Base-by-base conservation (phyloP, 2,113 vertebrate genomes). In the Cricetomys ansorgei region DNA sequence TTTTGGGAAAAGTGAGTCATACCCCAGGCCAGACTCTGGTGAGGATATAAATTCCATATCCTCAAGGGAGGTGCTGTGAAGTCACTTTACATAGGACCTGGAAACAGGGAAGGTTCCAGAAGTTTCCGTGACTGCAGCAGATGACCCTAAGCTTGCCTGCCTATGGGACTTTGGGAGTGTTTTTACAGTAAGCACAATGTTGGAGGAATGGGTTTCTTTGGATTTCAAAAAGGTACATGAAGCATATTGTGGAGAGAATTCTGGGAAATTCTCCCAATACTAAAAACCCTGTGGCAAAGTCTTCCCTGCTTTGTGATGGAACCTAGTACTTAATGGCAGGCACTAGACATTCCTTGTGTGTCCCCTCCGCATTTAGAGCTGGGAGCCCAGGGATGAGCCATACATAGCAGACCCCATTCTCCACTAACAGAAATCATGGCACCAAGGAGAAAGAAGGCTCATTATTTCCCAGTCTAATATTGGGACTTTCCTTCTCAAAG, bases 331-430 rank as follows among this genome's bases (percentile, higher is more conserved):
- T 43, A 48, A 37, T 9, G 11, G 69, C 45, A 83, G 67, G 25
- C 1, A 19, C n/a, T 17, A 37, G 43, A 19, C 4, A 86, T 48
- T 77, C n/a, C 31, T 3, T 40, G 21, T 65, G 19, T 23, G 16
- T 55, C 40, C 1, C 27, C 21, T 15, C 17, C 7, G 13, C 31
- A 16, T 37, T 23, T 73, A 45, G 48, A 4, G 15, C 29, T 17
- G 0, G 17, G 48, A 5, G 7, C 7, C 50, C 6, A 17, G 0
- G 17, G n/a, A n/a, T 3, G 3, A 89, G 3, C 3, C 2, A 13
- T 55, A 45, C 6, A n/a, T n/a, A n/a, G n/a, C n/a, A 31, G 29
- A 53, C 3, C 0, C 0, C 3, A 6, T 3, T 73, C 53, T 50
- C 81, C 85, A 81, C 16, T 69, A 11, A 53, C 0, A 31, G 62